Percentiles rank a stretch among this genome's conserved stretches.
Evolutionary conservation across 1,140 invertebrate species (phyloP).

Genomic region (Drosophila nebulosa): DNA sequence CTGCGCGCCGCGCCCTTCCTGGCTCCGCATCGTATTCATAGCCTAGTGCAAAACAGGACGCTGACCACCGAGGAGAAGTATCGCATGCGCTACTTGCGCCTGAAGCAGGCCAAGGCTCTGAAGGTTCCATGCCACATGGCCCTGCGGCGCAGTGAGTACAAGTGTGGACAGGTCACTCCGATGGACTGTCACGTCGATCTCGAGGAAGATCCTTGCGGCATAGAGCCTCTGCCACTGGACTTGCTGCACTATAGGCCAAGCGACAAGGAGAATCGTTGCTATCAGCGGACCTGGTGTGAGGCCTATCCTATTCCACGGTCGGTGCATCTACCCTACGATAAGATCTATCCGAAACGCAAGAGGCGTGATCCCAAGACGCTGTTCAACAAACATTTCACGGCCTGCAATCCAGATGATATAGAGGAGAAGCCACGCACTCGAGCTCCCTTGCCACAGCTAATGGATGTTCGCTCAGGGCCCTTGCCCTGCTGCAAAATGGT

Average conservation of each 20-base stretch:
- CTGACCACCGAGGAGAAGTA: not conserved
- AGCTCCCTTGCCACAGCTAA: not conserved
- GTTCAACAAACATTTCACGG: not conserved
- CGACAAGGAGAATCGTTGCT: slow-evolving; percentile 14
- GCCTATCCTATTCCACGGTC: not conserved
- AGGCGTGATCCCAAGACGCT: not conserved
- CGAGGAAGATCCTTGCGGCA: slow-evolving; percentile 9
- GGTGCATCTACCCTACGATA: not conserved
- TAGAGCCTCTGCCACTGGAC: not conserved
- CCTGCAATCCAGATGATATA: not conserved
- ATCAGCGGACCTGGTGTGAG: slow-evolving; percentile 39
- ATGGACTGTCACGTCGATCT: not conserved
- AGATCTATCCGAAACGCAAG: slow-evolving; percentile 1
- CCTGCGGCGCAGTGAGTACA: not conserved
- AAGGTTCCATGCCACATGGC: not conserved
- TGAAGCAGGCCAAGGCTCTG: not conserved
- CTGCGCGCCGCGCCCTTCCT: not conserved
- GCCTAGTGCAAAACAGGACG: not conserved
- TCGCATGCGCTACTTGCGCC: not conserved
- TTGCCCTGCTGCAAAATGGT: slow-evolving; percentile 32
- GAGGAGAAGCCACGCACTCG: not conserved
- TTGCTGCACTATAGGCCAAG: slow-evolving; percentile 24
- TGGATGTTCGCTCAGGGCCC: not conserved
- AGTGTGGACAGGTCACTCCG: not conserved
- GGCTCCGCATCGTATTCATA: not conserved